These are phyloP conservation scores for Euclidia mi DNA, from an alignment of 2,888 invertebrate species.

Conservation along the genomic window DNA sequence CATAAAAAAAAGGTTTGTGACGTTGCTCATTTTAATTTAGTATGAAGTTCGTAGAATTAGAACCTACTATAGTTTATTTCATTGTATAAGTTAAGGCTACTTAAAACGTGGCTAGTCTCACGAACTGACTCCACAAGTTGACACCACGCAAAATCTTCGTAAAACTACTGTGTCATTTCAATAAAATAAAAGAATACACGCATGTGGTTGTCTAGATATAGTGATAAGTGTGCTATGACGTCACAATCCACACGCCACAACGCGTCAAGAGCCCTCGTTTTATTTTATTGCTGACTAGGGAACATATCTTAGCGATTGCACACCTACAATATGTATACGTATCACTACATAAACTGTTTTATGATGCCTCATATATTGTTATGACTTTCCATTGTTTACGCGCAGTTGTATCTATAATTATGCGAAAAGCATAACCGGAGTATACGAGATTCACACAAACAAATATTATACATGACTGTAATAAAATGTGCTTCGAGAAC, in stretches of 20 bases:
- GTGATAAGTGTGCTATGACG: conserved; percentile 65
- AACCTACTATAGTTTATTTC: too few relatives aligned
- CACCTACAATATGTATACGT: conserved; percentile 37
- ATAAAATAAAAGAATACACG: not conserved
- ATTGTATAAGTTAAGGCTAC: too few relatives aligned
- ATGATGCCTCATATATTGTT: conserved; percentile 46
- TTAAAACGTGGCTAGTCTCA: too few relatives aligned
- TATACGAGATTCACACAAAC: not conserved
- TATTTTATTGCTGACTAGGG: conserved; percentile 70
- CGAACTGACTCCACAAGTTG: too few relatives aligned
- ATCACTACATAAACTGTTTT: conserved; percentile 44
- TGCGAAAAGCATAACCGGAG: conserved; percentile 11
- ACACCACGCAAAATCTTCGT: too few relatives aligned
- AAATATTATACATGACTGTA: too few relatives aligned
- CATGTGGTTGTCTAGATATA: conserved; percentile 36
- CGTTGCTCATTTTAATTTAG: too few relatives aligned
- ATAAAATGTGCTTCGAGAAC: too few relatives aligned
- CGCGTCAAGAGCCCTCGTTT: conserved; percentile 64
- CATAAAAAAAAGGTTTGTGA: too few relatives aligned
- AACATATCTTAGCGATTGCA: conserved; percentile 43
- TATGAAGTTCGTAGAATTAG: too few relatives aligned
- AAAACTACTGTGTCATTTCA: too few relatives aligned
- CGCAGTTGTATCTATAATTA: conserved; percentile 21
- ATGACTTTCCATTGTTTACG: conserved; percentile 52
- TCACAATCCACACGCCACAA: conserved; percentile 60